Evolutionary conservation across 2,888 invertebrate species (phyloP).

Genomic region (Eumerus sabulonum): DNA sequence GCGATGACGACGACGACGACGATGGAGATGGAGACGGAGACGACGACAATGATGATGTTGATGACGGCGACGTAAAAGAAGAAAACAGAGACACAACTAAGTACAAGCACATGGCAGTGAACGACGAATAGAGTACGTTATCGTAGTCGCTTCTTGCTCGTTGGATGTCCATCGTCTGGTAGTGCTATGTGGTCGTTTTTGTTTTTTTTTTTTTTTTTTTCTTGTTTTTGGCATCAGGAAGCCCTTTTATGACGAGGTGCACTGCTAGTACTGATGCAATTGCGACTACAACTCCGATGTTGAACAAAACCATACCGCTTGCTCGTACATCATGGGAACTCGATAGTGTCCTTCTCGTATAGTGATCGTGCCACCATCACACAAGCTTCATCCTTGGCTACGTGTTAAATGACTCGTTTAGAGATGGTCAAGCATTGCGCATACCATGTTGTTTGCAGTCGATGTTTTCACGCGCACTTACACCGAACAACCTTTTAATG

Average conservation of each 20-base stretch:
- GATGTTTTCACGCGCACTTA: conserved; percentile 69
- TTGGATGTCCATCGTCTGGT: conserved; percentile 14
- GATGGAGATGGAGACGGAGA: not conserved
- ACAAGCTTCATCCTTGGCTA: conserved; percentile 21
- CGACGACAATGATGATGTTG: conserved; percentile 7
- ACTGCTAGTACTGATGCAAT: conserved; percentile 1
- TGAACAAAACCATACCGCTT: conserved; percentile 49
- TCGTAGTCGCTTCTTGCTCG: conserved; percentile 36
- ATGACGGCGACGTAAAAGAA: conserved; percentile 17
- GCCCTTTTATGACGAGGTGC: conserved; percentile 68
- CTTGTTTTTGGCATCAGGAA: conserved; percentile 65
- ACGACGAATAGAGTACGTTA: conserved; percentile 21
- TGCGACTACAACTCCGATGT: conserved; percentile 22
- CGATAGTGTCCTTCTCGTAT: conserved; percentile 11
- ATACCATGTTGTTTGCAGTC: conserved; percentile 61
- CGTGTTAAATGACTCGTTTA: conserved; percentile 68
- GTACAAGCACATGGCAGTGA: conserved; percentile 32
- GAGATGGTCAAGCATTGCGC: conserved; percentile 68
- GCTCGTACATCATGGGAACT: conserved; percentile 58
- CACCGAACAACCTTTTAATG: conserved; percentile 66
- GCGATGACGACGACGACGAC: conserved; percentile 49
- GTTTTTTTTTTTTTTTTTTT: too few relatives aligned
- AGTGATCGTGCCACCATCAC: conserved; percentile 22
- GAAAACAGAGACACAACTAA: conserved; percentile 11
- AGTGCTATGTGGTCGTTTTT: conserved; percentile 29